Base-by-base conservation (phyloP, 1,140 invertebrate species). In the Melanaphis sacchari region DNA sequence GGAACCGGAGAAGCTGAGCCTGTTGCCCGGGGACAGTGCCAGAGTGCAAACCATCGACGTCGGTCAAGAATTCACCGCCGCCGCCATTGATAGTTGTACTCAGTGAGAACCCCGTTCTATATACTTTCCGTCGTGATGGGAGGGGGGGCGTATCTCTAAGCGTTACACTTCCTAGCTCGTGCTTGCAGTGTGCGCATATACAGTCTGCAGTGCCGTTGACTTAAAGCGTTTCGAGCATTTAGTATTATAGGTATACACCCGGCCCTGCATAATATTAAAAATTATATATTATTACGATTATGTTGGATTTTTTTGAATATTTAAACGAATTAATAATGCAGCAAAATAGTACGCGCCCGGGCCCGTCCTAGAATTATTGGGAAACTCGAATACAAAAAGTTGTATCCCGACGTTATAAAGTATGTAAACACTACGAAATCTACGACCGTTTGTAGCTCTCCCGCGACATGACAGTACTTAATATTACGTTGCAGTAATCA, bases 21-120 rank as follows among this genome's bases (percentile, higher is more conserved):
- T 97, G 90, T 95, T 97, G 46, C 96, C 96, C 8, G 96, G 96
- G 8, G 96, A 97, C 76, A 96, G 96, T 11, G 96, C 95, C 38
- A 59, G 4, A 6, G 96, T 97, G 41, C 96, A 96, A 82, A 97
- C 97, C 94, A 96, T 97, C 52, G 97, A 97, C 94, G 96, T 97
- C 26, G 96, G 96, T 94, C 94, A 95, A 89, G 90, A 49, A 6
- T 26, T 4, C 49, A 22, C 88, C 41, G 43, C 36, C 43, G 5
- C 21, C 22, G 49, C 59, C n/a, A 5, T 31, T 15, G 59, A 76
- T n/a, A 0, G n/a, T n/a, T 31, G 9, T 11, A 15, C 9, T 66
- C 59, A 76, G 59, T 76, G 31, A 52, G 7, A 6, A 15, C 59
- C 11, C 3, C 59, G 54, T 59, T 59, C 26, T 31, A 31, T 59